phyloP scores from a whole-genome alignment of 2,888 invertebrate genomes.

The Dioctria rufipes region DNA sequence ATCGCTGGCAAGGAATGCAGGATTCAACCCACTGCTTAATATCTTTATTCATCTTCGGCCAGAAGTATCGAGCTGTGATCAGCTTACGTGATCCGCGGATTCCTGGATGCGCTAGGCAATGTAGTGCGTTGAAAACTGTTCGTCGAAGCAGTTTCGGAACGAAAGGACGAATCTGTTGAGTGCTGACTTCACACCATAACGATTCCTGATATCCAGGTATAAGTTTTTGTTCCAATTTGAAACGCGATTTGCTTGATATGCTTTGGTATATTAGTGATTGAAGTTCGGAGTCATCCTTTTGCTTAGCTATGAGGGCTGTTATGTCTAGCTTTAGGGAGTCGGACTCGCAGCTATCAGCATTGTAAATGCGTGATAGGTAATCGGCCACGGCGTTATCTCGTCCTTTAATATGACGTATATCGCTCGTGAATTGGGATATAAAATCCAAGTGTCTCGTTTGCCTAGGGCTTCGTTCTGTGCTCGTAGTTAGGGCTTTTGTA shows the following conservation, averaged over 20 bases:
- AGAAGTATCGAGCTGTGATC: not conserved
- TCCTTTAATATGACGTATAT: too few relatives aligned
- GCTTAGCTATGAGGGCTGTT: not conserved
- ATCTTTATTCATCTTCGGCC: conserved; percentile 4
- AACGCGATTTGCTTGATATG: not conserved
- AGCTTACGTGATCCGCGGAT: not conserved
- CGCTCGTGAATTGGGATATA: too few relatives aligned
- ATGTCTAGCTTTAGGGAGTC: not conserved
- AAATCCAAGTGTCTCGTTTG: too few relatives aligned
- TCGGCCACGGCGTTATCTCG: conserved; percentile 42
- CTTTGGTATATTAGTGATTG: not conserved
- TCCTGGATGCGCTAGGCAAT: not conserved
- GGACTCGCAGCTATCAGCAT: not conserved
- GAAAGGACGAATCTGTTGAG: not conserved
- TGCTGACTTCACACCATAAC: too few relatives aligned
- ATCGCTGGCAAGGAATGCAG: conserved; percentile 14
- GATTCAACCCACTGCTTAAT: not conserved
- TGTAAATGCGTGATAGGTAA: conserved; percentile 21
- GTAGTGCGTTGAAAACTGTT: not conserved
- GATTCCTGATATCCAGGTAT: not conserved
- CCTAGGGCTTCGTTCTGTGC: conserved; percentile 62
- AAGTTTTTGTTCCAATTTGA: not conserved
- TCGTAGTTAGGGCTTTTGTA: conserved; percentile 62
- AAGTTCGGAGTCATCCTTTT: not conserved
- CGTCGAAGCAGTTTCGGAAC: not conserved